phyloP scores from a whole-genome alignment of 2,113 vertebrate genomes.

The Pollimyrus isidori region DNA sequence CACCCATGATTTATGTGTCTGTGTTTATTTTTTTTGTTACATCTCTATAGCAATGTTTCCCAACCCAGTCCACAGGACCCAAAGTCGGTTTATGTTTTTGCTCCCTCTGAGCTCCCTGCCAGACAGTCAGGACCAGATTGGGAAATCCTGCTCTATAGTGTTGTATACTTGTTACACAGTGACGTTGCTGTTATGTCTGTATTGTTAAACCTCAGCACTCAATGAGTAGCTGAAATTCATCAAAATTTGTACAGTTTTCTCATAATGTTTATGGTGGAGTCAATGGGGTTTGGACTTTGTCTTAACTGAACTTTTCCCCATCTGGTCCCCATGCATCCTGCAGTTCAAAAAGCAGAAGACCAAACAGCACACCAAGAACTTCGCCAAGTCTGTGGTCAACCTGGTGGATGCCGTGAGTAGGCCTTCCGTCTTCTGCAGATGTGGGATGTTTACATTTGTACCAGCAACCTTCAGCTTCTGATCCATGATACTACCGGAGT shows the following conservation, averaged over 20 bases:
- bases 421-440: neutral
- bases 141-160: neutral
- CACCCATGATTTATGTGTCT: neutral
- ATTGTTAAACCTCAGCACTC: neutral
- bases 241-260: neutral
- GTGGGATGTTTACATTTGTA: neutral
- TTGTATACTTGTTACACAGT: neutral
- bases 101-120: neutral
- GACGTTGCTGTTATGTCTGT: neutral
- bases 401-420: slow-evolving; percentile 91
- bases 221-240: neutral
- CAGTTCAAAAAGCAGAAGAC: slow-evolving; percentile 79
- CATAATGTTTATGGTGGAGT: neutral
- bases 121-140: neutral
- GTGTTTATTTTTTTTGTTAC: neutral
- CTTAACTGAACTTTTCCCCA: neutral
- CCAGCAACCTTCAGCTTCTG: neutral
- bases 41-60: neutral
- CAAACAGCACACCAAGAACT: slow-evolving; percentile 75
- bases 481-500: neutral
- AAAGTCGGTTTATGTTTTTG: neutral
- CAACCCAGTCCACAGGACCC: neutral
- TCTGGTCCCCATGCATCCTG: slow-evolving; percentile 17
- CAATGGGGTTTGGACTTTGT: neutral
- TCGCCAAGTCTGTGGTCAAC: slow-evolving; percentile 95